These are phyloP conservation scores for Aleiodes sp. DNA, from an alignment of 1,140 invertebrate genomes.

Conservation along the genomic window DNA sequence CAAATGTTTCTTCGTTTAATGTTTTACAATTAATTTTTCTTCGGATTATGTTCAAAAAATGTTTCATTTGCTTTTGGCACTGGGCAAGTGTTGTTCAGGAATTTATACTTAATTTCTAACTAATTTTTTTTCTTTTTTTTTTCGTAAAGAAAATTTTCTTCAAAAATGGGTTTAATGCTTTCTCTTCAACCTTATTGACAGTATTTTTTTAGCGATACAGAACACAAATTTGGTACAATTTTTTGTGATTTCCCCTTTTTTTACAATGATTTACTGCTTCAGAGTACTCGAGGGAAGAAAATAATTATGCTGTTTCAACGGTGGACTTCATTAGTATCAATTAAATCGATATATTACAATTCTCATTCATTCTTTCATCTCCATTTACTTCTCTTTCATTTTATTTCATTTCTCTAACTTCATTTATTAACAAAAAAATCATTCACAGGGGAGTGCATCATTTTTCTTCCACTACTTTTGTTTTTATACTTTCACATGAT, in stretches of 20 bases:
- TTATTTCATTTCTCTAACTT: background rate
- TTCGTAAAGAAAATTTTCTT: background rate
- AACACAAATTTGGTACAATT: slow-evolving; percentile 18
- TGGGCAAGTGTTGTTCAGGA: too few relatives aligned
- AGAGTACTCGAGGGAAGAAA: slow-evolving; percentile 3
- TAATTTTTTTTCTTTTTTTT: too few relatives aligned
- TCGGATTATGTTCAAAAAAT: too few relatives aligned
- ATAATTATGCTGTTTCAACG: background rate
- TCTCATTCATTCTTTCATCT: background rate
- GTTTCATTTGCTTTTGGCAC: too few relatives aligned
- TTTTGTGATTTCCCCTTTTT: slow-evolving; percentile 12
- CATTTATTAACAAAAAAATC: slow-evolving; percentile 7
- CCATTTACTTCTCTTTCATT: background rate
- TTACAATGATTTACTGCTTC: background rate
- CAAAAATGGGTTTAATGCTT: slow-evolving; percentile 12
- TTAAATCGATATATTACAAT: background rate
- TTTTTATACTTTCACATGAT: slow-evolving; percentile 8
- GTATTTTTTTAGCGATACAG: slow-evolving; percentile 8
- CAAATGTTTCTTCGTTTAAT: too few relatives aligned
- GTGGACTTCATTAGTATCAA: background rate
- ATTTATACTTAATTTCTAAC: too few relatives aligned
- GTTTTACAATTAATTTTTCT: too few relatives aligned
- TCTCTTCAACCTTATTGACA: slow-evolving; percentile 7
- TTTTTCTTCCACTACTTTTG: background rate
- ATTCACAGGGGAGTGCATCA: background rate